These are phyloP conservation scores for Xylocampa areola DNA, from an alignment of 2,888 invertebrate genomes.

Conservation along the genomic window DNA sequence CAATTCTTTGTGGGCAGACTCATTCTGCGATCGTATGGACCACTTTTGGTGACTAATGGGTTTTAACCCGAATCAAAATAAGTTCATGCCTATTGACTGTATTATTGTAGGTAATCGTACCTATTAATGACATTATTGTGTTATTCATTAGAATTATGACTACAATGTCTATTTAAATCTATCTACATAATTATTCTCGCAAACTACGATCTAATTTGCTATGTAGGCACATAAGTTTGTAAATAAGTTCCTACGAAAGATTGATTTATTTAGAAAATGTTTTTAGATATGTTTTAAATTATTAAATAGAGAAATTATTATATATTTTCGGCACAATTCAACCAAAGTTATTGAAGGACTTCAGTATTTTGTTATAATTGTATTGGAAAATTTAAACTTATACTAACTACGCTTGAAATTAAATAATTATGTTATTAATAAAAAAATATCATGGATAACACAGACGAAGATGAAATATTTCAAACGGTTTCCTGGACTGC, in stretches of 20 bases:
- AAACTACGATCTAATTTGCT: constrained; percentile 5
- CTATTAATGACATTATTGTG: constrained; percentile 27
- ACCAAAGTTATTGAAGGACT: constrained; percentile 56
- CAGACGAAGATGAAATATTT: too few species aligned
- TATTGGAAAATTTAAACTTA: constrained; percentile 15
- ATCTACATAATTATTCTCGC: constrained; percentile 10
- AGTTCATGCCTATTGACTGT: constrained; percentile 44
- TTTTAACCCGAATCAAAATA: constrained; percentile 70
- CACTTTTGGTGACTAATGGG: constrained; percentile 73
- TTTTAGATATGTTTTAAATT: constrained; percentile 31
- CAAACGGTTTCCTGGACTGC: too few species aligned
- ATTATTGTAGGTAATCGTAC: constrained; percentile 32
- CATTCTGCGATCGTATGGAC: constrained; percentile 43
- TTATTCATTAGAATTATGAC: constrained; percentile 47
- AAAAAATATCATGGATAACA: too few species aligned
- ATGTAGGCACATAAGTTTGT: constrained; percentile 29
- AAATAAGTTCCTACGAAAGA: constrained; percentile 54
- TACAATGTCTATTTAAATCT: constrained; percentile 29
- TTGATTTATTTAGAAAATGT: constrained; percentile 35
- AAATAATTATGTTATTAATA: not conserved
- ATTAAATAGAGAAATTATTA: constrained; percentile 27
- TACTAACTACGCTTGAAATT: constrained; percentile 15
- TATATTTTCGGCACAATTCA: constrained; percentile 43
- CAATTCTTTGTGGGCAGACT: constrained; percentile 64
- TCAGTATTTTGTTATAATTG: constrained; percentile 41